Base-by-base conservation (phyloP, 2,888 invertebrate species). In the Synergus laeviventris region DNA sequence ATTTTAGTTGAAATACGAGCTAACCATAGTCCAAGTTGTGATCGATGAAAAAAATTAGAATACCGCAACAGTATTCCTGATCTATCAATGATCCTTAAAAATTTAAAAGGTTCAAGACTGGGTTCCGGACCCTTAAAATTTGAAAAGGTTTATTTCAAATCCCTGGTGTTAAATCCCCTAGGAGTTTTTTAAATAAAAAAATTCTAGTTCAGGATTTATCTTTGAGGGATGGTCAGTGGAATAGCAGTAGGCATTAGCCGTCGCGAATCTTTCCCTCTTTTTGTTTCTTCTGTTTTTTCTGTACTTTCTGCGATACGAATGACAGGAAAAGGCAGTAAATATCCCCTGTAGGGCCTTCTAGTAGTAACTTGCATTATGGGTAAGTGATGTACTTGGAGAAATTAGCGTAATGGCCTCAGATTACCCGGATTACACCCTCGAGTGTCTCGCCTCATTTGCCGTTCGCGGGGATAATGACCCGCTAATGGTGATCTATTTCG, bases 401-500 rank as follows among this genome's bases (percentile, higher is more conserved):
- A 76, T 76, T 76, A 76, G 76, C 74, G 60, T 76, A 76, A 74
- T 74, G 74, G 76, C 76, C 59, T 60, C 74, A 74, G 76, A 76
- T 76, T 76, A 76, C 60, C 76, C 45, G 74, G 76, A 76, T 76
- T 76, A 76, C 61, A 76, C 76, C 76, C 76, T 70, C 60, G 74
- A 76, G 73, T 76, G 76, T 76, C 76, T 73, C 74, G 76, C 74
- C 76, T 76, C 76, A 76, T 76, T 76, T 76, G 76, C 74, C 42
- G 24, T 76, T 76, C 60, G 74, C 76, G 74, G 70, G 70, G 76
- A 76, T 76, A 76, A 76, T 76, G 76, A 74, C 74, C 61, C 76
- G 61, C 74, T 76, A 76, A 76, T 76, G 76, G 76, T 76, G 76
- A 76, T 76, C 76, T 76, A 76, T 76, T 76, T 76, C 45, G 38